Evolutionary conservation across 2,888 invertebrate species (phyloP).

Genomic region (Silvanus unidentatus): DNA sequence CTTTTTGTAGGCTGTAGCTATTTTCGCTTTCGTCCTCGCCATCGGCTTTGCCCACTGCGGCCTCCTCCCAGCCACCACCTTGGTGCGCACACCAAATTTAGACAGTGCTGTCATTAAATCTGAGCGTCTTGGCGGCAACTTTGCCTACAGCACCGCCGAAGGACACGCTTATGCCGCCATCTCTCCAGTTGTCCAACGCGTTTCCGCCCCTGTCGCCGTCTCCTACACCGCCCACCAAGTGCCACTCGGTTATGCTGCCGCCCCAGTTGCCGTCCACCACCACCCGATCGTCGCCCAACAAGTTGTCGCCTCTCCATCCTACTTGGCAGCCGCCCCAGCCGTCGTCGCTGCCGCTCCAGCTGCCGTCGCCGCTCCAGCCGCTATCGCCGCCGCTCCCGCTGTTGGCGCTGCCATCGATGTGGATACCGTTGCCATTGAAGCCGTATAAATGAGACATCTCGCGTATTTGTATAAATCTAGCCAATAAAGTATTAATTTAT

Average conservation of each 20-base stretch:
- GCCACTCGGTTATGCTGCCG: conserved; percentile 14
- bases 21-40: conserved; percentile 36
- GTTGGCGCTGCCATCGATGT: conserved; percentile 27
- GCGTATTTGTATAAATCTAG: no score
- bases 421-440: conserved; percentile 34
- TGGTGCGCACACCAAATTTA: conserved; percentile 46
- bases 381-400: conserved; percentile 8
- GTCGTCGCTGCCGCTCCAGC: conserved; percentile 3
- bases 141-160: conserved; percentile 52
- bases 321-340: background rate
- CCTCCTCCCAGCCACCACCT: conserved; percentile 27
- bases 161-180: conserved; percentile 45
- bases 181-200: conserved; percentile 40
- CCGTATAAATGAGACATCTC: conserved; percentile 23
- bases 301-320: conserved; percentile 9
- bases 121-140: conserved; percentile 51
- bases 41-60: conserved; percentile 23
- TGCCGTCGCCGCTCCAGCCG: background rate
- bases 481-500: no score
- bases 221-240: conserved; percentile 19
- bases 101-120: conserved; percentile 51
- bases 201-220: conserved; percentile 14
- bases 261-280: conserved; percentile 14
- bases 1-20: conserved; percentile 15
- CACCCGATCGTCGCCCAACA: conserved; percentile 11